phyloP scores from a whole-genome alignment of 1,140 invertebrate species.

The Drosophila pseudoobscura region DNA sequence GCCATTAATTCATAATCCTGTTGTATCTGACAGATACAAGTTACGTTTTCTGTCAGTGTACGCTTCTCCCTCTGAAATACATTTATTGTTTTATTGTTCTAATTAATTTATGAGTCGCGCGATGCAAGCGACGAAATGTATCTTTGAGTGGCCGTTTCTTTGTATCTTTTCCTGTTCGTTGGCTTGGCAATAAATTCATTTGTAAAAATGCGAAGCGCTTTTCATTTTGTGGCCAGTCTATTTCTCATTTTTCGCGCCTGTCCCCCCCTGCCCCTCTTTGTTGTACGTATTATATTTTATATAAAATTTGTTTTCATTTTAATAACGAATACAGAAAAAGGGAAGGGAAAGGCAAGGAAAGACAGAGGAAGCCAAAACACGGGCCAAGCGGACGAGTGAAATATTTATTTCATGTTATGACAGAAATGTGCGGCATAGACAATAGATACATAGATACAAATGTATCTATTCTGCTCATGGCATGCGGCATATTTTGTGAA shows the following conservation, averaged over 20 bases:
- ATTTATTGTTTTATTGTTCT: conserved; percentile 60
- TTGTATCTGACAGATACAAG: no score
- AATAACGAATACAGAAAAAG: conserved; percentile 54
- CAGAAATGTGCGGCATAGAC: conserved; percentile 67
- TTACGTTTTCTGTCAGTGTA: no score
- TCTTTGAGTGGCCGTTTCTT: conserved; percentile 6
- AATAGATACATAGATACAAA: conserved; percentile 41
- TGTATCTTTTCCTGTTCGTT: conserved; percentile 27
- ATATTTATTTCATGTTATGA: conserved; percentile 77
- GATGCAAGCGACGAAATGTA: conserved; percentile 32
- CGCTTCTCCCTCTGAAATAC: conserved; percentile 9
- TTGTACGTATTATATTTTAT: conserved; percentile 43
- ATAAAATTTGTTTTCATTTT: conserved; percentile 76
- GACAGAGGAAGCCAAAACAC: conserved; percentile 1
- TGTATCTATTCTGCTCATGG: conserved; percentile 24
- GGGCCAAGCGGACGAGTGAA: conserved; percentile 27
- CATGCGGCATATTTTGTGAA: conserved; percentile 46
- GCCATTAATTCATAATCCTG: no score
- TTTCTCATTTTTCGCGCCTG: conserved; percentile 64
- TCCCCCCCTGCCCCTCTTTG: background rate
- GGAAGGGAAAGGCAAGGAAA: background rate
- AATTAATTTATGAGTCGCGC: conserved; percentile 75
- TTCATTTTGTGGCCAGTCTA: conserved; percentile 44
- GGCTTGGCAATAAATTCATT: conserved; percentile 72
- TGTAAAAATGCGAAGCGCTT: conserved; percentile 67